Evolutionary conservation across 2,888 invertebrate species (phyloP).

Genomic region (Trachelus troglodyta): DNA sequence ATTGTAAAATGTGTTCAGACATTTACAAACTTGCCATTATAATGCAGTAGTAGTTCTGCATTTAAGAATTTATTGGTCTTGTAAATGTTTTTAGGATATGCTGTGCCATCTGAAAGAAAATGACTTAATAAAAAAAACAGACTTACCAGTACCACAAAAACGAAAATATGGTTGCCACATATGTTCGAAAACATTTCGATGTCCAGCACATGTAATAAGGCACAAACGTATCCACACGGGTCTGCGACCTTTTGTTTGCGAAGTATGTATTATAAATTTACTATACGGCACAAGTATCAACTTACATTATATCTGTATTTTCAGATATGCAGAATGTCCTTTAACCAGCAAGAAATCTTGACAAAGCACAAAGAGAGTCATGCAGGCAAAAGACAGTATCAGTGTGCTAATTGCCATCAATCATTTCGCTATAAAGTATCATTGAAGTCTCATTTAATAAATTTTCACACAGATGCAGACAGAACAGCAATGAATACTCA

Average conservation of each 20-base stretch:
- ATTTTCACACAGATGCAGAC: constrained; percentile 49
- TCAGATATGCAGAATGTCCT: constrained; percentile 60
- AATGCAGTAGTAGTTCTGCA: not conserved
- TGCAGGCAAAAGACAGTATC: constrained; percentile 55
- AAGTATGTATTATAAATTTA: constrained; percentile 36
- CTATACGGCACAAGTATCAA: not conserved
- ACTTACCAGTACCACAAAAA: constrained; percentile 19
- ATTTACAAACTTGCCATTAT: not conserved
- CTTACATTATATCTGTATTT: not conserved
- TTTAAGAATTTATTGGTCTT: not conserved
- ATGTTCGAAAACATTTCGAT: constrained; percentile 70
- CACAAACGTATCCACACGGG: constrained; percentile 71
- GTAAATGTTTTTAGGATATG: constrained; percentile 46
- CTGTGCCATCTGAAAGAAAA: constrained; percentile 54
- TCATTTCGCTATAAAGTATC: constrained; percentile 60
- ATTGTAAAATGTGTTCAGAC: not conserved
- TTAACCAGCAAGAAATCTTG: constrained; percentile 59
- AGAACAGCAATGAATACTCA: not conserved
- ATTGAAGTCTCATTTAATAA: constrained; percentile 58
- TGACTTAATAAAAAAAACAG: constrained; percentile 33
- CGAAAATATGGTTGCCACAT: constrained; percentile 49
- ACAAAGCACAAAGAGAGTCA: constrained; percentile 57
- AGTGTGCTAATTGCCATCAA: constrained; percentile 58
- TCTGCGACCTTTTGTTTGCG: constrained; percentile 70
- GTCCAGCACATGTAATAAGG: constrained; percentile 70